phyloP scores from a whole-genome alignment of 2,888 invertebrate genomes.

The Leptopterna dolabrata region DNA sequence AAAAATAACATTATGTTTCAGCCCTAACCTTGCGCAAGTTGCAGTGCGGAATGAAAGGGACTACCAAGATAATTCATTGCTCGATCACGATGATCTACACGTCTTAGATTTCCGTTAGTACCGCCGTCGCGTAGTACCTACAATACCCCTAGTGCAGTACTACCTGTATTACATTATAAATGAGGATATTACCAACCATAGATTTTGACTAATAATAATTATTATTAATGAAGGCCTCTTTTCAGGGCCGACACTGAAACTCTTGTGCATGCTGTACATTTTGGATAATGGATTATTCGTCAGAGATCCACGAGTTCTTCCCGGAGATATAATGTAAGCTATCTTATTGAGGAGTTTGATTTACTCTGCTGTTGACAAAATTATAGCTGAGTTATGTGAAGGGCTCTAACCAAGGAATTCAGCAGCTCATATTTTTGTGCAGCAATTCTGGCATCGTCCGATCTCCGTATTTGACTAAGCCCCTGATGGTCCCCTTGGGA shows the following conservation, averaged over 20 bases:
- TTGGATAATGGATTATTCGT: constrained; percentile 71
- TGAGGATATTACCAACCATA: no score
- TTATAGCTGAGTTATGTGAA: no score
- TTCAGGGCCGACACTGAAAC: constrained; percentile 77
- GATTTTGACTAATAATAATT: no score
- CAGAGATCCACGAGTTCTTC: constrained; percentile 68
- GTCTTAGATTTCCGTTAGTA: constrained; percentile 79
- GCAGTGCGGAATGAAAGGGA: constrained; percentile 64
- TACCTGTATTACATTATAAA: not conserved
- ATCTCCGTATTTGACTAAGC: no score
- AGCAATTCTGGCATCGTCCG: no score
- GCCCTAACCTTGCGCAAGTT: constrained; percentile 44
- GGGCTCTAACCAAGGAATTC: no score
- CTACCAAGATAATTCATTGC: constrained; percentile 68
- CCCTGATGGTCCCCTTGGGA: no score
- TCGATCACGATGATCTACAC: constrained; percentile 86
- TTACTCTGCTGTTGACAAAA: no score
- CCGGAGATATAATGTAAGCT: constrained; percentile 64
- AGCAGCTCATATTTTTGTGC: no score
- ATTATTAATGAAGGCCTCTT: no score
- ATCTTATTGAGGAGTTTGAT: not conserved
- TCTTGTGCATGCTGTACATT: constrained; percentile 77
- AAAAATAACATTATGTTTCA: no score
- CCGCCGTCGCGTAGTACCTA: not conserved
- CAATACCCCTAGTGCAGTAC: not conserved